Conservation (phyloP, 1,140 invertebrate genomes). For the Nomia melanderi region DNA sequence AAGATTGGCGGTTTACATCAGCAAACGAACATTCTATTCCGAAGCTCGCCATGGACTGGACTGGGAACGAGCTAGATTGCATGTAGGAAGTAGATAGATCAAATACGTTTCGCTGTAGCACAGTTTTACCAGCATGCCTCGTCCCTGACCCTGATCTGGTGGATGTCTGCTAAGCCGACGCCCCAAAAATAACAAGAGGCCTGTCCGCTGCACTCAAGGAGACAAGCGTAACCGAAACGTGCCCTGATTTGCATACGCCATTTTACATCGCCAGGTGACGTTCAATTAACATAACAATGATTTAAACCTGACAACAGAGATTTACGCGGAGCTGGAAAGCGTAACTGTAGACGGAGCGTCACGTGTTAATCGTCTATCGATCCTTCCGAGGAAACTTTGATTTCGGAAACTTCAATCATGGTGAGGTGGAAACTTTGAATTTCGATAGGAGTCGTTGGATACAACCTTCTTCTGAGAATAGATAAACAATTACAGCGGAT, state of each 20-base stretch:
- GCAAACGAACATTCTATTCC: neutral
- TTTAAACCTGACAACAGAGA: neutral
- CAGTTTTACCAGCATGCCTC: neutral
- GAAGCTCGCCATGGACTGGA: neutral
- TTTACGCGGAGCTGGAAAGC: neutral
- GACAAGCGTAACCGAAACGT: neutral
- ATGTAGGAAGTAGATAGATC: neutral
- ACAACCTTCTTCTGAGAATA: no score
- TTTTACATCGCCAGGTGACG: no score
- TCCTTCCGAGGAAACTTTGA: neutral
- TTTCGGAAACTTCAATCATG: neutral
- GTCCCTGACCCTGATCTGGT: slow-evolving; percentile 9
- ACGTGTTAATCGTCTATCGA: neutral
- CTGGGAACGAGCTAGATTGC: neutral
- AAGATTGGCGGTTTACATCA: neutral
- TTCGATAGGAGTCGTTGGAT: no score
- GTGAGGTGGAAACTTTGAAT: no score
- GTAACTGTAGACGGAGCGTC: neutral
- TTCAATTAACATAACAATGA: slow-evolving; percentile 1
- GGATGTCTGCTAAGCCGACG: neutral
- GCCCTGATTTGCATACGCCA: neutral
- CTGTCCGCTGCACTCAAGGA: neutral
- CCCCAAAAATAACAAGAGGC: slow-evolving; percentile 26
- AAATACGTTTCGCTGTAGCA: neutral
- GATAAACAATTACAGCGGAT: no score